Conservation (phyloP, 2,797 vertebrate species). For the Alfaro cultratus region DNA sequence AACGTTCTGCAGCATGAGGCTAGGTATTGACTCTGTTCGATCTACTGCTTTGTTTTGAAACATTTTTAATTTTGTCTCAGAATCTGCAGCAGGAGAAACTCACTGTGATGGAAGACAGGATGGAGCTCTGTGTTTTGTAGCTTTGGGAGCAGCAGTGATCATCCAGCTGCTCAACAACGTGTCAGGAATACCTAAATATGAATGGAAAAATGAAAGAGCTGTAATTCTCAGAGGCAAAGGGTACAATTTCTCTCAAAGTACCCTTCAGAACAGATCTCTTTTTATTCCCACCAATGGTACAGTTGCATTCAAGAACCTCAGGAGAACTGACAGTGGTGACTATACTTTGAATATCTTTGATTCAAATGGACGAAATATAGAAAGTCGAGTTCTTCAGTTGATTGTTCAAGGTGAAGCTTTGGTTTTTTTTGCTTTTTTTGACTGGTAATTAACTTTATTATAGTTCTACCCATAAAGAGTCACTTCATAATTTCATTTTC, state of each 20-base stretch:
- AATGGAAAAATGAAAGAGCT: neutral
- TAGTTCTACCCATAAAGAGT: neutral
- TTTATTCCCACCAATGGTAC: conserved; percentile 40
- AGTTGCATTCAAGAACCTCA: conserved; percentile 38
- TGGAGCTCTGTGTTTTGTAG: neutral
- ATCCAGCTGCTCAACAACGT: conserved; percentile 1
- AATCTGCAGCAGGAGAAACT: neutral
- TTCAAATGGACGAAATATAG: fast-evolving
- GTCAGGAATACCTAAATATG: neutral
- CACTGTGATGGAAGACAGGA: neutral
- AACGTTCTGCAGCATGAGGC: too few species aligned
- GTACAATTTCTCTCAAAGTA: fast-evolving
- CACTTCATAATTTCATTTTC: neutral
- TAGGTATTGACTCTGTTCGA: too few species aligned
- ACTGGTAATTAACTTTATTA: neutral
- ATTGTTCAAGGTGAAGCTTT: conserved; percentile 54
- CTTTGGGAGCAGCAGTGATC: neutral
- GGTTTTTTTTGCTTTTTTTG: neutral
- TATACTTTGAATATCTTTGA: neutral
- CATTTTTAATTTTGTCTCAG: neutral
- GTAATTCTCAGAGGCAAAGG: fast-evolving
- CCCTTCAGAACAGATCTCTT: neutral
- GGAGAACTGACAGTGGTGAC: conserved; percentile 17
- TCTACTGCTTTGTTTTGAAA: neutral
- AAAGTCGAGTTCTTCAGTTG: conserved; percentile 6